Evolutionary conservation across 2,113 vertebrate species (phyloP).

Genomic region (Saiga tatarica): DNA sequence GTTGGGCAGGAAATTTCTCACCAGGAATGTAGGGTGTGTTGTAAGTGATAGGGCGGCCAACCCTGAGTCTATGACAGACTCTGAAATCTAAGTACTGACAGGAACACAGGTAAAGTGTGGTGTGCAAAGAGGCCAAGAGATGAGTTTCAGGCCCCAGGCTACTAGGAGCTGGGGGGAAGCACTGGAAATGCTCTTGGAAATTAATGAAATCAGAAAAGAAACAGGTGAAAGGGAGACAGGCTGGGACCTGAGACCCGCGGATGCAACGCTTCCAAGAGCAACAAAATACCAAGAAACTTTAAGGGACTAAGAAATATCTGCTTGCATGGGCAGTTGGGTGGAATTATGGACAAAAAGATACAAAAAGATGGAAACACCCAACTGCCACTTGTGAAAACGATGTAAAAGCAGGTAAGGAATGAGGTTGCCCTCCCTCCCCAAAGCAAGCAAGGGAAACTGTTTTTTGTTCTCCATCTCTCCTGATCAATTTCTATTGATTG

Average conservation of each 20-base stretch:
- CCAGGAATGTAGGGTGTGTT: too few species aligned
- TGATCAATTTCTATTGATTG: background rate
- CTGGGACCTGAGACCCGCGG: background rate
- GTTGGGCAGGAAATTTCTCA: background rate
- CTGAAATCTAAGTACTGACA: background rate
- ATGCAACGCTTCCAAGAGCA: background rate
- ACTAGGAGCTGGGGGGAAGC: too few species aligned
- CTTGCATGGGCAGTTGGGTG: background rate
- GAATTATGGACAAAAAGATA: background rate
- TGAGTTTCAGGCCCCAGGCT: background rate
- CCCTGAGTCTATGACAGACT: background rate
- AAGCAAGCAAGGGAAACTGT: background rate
- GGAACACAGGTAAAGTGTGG: background rate
- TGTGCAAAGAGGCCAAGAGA: background rate
- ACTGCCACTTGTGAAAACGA: background rate
- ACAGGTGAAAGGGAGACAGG: background rate
- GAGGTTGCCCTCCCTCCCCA: rapidly evolving
- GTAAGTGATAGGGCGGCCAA: background rate
- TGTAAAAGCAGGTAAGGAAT: background rate
- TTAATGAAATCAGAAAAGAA: background rate
- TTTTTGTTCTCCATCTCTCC: rapidly evolving
- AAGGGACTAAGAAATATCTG: background rate
- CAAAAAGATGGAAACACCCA: background rate
- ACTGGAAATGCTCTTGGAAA: background rate
- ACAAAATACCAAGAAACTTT: background rate